Conservation (phyloP, 2,888 invertebrate genomes). For the Mythimna lalbum region DNA sequence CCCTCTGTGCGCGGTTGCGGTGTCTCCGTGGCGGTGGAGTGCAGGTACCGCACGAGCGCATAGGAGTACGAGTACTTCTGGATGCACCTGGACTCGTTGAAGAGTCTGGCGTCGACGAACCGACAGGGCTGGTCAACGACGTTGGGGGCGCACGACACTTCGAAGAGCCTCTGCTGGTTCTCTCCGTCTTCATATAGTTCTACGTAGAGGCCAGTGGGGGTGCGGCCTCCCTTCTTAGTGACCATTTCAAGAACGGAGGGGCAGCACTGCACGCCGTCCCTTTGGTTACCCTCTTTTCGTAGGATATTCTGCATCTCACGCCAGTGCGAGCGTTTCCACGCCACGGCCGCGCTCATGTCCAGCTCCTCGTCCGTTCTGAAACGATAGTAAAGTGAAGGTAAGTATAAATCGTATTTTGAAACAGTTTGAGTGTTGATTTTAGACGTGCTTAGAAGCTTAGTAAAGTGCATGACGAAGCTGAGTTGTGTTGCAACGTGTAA, state of each 20-base stretch:
- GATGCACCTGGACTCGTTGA: constrained; percentile 94
- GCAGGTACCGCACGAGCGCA: constrained; percentile 93
- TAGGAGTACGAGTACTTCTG: constrained; percentile 96
- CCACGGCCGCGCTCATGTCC: constrained; percentile 82
- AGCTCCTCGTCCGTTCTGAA: constrained; percentile 85
- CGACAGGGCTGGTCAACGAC: constrained; percentile 94
- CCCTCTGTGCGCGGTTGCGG: constrained; percentile 83
- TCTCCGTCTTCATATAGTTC: constrained; percentile 94
- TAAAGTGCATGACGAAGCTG: constrained; percentile 31
- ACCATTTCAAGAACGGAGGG: constrained; percentile 95
- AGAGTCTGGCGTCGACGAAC: constrained; percentile 93
- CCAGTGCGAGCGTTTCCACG: constrained; percentile 91
- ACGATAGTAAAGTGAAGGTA: constrained; percentile 15
- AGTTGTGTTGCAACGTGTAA: constrained; percentile 29
- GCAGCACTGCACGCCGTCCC: constrained; percentile 93
- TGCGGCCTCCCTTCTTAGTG: constrained; percentile 94
- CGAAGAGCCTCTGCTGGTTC: constrained; percentile 94
- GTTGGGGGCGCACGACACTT: constrained; percentile 94
- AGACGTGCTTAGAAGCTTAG: constrained; percentile 21
- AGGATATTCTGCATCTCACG: constrained; percentile 92
- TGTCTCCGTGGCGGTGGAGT: constrained; percentile 82
- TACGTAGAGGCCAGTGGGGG: constrained; percentile 93
- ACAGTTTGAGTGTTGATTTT: constrained; percentile 25
- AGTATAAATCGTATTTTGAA: constrained; percentile 25
- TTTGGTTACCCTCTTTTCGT: constrained; percentile 84